These are phyloP conservation scores for Papilio aristodemus DNA, from an alignment of 1,140 invertebrate genomes.

Conservation along the genomic window DNA sequence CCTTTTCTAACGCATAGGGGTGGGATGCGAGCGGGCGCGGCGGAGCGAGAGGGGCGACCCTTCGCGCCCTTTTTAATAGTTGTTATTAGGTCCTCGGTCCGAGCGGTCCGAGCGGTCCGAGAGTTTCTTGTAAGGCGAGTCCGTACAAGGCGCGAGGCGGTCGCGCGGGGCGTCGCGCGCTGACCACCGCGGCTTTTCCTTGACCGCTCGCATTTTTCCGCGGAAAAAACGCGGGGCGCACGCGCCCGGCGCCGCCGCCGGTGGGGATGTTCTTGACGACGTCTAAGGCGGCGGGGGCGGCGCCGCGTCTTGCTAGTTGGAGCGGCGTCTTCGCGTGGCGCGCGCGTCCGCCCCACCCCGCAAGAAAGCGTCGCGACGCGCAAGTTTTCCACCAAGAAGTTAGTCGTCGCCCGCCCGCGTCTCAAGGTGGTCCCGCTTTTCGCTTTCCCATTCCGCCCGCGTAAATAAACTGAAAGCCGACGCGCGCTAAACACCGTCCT, in stretches of 20 bases:
- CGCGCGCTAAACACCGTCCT: constrained; percentile 48
- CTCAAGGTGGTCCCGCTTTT: constrained; percentile 74
- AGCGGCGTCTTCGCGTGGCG: constrained; percentile 75
- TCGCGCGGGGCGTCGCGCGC: constrained; percentile 45
- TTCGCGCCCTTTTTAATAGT: constrained; percentile 76
- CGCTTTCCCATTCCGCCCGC: constrained; percentile 57
- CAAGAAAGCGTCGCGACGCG: constrained; percentile 75
- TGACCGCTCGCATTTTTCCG: constrained; percentile 77
- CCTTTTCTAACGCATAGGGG: constrained; percentile 66
- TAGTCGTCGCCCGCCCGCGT: constrained; percentile 79
- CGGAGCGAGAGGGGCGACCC: constrained; percentile 69
- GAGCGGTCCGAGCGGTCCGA: constrained; percentile 63
- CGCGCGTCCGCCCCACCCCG: constrained; percentile 77
- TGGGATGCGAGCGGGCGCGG: constrained; percentile 57
- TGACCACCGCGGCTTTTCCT: constrained; percentile 68
- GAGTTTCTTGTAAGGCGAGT: constrained; percentile 54
- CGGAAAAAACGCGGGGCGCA: constrained; percentile 77
- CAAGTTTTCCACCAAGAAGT: constrained; percentile 80
- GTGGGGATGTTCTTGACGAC: constrained; percentile 77
- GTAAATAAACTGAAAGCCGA: constrained; percentile 43
- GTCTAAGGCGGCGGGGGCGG: constrained; percentile 78
- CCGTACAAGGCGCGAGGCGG: constrained; percentile 45
- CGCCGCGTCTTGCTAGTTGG: constrained; percentile 78
- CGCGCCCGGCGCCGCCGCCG: constrained; percentile 64
- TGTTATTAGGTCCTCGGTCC: constrained; percentile 67